These are phyloP conservation scores for Holothuria leucospilota DNA, from an alignment of 53 echinoderm and acorn worm species.

Conservation along the genomic window DNA sequence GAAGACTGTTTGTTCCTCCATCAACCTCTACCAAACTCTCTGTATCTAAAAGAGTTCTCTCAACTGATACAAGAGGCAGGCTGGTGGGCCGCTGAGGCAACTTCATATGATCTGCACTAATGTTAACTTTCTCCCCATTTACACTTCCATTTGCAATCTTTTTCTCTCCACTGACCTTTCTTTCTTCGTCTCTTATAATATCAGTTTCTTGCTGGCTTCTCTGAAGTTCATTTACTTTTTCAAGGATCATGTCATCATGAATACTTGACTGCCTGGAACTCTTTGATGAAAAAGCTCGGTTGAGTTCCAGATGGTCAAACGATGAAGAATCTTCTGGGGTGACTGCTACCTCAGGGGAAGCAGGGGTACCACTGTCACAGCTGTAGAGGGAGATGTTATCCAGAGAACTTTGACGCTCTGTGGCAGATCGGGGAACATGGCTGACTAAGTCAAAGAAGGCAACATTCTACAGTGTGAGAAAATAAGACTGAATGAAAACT, in stretches of 20 bases:
- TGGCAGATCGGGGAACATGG: constrained; percentile 89
- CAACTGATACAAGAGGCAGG: constrained; percentile 47
- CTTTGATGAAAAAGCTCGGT: constrained; percentile 26
- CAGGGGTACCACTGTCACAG: constrained; percentile 38
- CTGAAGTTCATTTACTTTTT: constrained; percentile 14
- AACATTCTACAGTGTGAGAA: constrained; percentile 72
- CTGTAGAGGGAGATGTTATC: constrained; percentile 74
- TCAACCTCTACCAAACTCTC: neutral
- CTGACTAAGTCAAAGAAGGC: constrained; percentile 98
- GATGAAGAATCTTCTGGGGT: constrained; percentile 20
- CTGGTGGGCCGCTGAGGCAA: constrained; percentile 48
- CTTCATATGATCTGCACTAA: neutral
- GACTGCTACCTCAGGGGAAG: neutral
- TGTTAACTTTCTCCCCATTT: neutral
- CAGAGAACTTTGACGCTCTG: constrained; percentile 71
- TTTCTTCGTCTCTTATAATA: neutral
- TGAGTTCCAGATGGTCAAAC: constrained; percentile 16
- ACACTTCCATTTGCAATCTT: neutral
- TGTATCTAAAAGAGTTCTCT: constrained; percentile 20
- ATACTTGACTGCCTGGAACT: constrained; percentile 34
- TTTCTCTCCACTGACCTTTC: neutral
- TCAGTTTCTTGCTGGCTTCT: neutral
- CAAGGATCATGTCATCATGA: constrained; percentile 39
- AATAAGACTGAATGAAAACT: neutral
- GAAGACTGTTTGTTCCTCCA: constrained; percentile 27